A percentile compares a stretch with the other conserved stretches of the same genome.
Evolutionary conservation across 1,140 invertebrate species (phyloP).

Genomic region (Subanguina moxae): DNA sequence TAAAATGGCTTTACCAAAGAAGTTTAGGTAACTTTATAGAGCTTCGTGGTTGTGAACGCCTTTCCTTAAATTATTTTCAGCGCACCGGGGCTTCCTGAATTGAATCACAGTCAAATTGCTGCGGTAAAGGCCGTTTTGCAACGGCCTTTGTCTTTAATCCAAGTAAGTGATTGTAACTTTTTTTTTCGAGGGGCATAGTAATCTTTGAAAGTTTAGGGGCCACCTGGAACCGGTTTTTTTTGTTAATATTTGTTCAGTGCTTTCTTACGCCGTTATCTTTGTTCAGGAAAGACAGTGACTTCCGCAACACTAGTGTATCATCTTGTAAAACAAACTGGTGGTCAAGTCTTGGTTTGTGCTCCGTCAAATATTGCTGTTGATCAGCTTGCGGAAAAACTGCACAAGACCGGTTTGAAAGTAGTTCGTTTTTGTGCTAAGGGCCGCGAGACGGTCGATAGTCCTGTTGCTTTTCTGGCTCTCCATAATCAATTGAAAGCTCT

Average conservation of each 20-base stretch:
- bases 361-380: conserved; percentile 99
- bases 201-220: conserved; percentile 27
- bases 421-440: conserved; percentile 95
- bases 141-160: conserved; percentile 90
- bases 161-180: conserved; percentile 65
- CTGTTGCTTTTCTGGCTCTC: conserved; percentile 89
- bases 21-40: conserved; percentile 81
- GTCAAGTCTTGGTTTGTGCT: conserved; percentile 92
- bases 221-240: conserved; percentile 56
- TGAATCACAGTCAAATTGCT: conserved; percentile 90
- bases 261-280: too few relatives aligned
- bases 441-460: conserved; percentile 93
- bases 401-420: conserved; percentile 89
- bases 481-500: conserved; percentile 95
- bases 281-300: conserved; percentile 81
- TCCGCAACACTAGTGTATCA: conserved; percentile 99
- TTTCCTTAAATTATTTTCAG: background rate
- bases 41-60: conserved; percentile 12
- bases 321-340: conserved; percentile 81
- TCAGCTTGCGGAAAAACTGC: conserved; percentile 97
- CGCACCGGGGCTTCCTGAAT: conserved; percentile 89
- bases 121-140: conserved; percentile 98
- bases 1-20: conserved; percentile 68
- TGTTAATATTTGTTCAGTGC: too few relatives aligned
- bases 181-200: conserved; percentile 13